Base-by-base conservation (phyloP, 1,140 invertebrate species). In the Neodiprion pinetum region DNA sequence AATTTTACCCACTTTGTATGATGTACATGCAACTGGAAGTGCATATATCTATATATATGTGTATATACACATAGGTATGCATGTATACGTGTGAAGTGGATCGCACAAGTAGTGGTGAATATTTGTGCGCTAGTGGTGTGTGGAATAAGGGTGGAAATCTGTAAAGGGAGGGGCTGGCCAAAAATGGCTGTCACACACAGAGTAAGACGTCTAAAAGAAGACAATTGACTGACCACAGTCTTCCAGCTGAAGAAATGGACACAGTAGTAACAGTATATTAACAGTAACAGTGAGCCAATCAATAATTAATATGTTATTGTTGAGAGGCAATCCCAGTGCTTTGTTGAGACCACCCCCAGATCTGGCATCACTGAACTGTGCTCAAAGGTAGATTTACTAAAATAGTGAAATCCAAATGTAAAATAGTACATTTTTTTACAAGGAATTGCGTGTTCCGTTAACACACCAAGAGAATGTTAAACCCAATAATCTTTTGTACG, bases 131-230 rank as follows among this genome's bases (percentile, higher is more conserved):
- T 61, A 17, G 53, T 61, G 53, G n/a, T 72, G 28, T 40, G 28
- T 40, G 28, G 28, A 40, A 72, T 76, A 78, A 76, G 78, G 77
- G 77, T 78, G 79, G 80, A 76, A 84, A 79, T 79, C 82, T 8
- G 53, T 82, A 80, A 84, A 85, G 83, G 83, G 83, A 85, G 83
- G 83, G 83, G 83, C 83, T 84, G 77, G 77, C 79, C 79, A 79
- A 83, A 85, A 85, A 85, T 85, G 83, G 83, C 83, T 82, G 83
- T 80, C 82, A 82, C 78, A 71, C 80, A 82, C 80, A 76, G 81
- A 77, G 81, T 80, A 80, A 79, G 76, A 80, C 77, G 79, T 83
- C 77, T 74, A 77, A 77, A 81, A 77, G 80, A 79, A 81, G 79
- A 77, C 83, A 76, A 85, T 78, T 83, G 76, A 84, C 78, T 78